These are phyloP conservation scores for Eupristina koningsbergeri DNA, from an alignment of 1,140 invertebrate species.

Conservation along the genomic window DNA sequence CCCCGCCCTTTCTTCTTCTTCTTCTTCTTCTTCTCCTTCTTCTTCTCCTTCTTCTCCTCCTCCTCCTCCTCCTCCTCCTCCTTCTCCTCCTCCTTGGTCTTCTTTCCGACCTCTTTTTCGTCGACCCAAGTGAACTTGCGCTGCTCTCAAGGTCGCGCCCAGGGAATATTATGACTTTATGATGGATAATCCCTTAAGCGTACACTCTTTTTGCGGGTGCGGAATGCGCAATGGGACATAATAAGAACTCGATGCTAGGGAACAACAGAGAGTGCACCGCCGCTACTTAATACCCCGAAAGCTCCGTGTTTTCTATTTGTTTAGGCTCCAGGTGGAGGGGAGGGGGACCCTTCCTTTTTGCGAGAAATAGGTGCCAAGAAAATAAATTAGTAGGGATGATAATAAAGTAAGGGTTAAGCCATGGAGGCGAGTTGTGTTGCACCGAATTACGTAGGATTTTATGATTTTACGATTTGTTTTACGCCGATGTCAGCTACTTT, in stretches of 20 bases:
- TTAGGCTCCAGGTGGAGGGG: not conserved
- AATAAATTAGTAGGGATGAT: conserved; percentile 33
- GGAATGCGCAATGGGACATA: conserved; percentile 40
- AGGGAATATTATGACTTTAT: conserved; percentile 57
- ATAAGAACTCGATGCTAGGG: not conserved
- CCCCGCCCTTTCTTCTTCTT: not conserved
- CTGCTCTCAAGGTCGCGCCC: conserved; percentile 27
- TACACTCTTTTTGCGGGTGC: not conserved
- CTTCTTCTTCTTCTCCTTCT: not conserved
- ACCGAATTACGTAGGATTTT: too few relatives aligned
- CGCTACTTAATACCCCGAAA: not conserved
- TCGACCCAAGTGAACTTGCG: conserved; percentile 42
- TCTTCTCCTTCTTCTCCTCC: conserved; percentile 13
- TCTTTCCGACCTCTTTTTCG: conserved; percentile 4
- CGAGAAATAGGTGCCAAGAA: not conserved
- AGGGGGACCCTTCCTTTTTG: not conserved
- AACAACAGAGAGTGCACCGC: not conserved
- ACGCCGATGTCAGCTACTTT: not conserved
- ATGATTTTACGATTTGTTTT: conserved; percentile 33
- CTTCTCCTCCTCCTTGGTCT: not conserved
- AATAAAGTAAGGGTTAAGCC: not conserved
- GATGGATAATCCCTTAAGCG: conserved; percentile 10
- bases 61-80: not conserved
- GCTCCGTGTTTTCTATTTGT: conserved; percentile 38
- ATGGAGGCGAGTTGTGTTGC: conserved; percentile 11